Evolutionary conservation across 1,140 invertebrate species (phyloP), one percentile per base, ranked within the genome.

Genomic region (Cotesia chilonis): DNA sequence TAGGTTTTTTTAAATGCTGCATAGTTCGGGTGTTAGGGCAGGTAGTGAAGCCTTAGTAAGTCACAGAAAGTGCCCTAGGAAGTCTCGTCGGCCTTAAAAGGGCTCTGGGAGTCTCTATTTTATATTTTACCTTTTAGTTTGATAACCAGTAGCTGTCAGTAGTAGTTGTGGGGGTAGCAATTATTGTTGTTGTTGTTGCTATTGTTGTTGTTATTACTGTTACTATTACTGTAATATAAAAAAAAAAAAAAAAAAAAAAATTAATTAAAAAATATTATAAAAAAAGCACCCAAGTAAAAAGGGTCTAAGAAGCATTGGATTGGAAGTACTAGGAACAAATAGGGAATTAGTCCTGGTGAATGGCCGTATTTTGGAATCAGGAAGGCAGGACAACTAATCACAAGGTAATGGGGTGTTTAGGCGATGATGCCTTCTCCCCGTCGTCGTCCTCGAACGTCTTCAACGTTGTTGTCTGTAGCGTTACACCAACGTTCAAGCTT

Each of bases 391-490:
- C 77, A 74, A 75, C 77, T 79, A 78, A 75, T 76, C 72, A 75
- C 75, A 74, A 78, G 84, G 84, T 86, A 84, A 87, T 86, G 85
- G 83, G 83, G 84, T 82, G 79, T 82, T 85, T 85, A 79, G 84
- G 83, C 84, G 83, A 86, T 82, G 82, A 86, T 87, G 84, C 84
- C 82, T 87, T 84, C 79, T 85, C 82, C 81, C 80, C 82, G 82
- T 84, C 80, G 76, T 78, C 76, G 74, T 77, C 78, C 78, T 75
- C 79, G 66, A 70, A 68, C 77, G 78, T 77, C 79, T 78, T 81
- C 78, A 79, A 81, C 77, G 74, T 77, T 78, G 78, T 77, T 77
- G 79, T 71, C 74, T 63, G 66, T 61, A 74, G 74, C 73, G 72
- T 60, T 74, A 73, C 61, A 70, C 60, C 52, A 57, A 67, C 51